A percentile compares a stretch with the other conserved stretches of the same genome.
Conservation (phyloP, 2,113 vertebrate genomes). For the Apteryx mantelli region DNA sequence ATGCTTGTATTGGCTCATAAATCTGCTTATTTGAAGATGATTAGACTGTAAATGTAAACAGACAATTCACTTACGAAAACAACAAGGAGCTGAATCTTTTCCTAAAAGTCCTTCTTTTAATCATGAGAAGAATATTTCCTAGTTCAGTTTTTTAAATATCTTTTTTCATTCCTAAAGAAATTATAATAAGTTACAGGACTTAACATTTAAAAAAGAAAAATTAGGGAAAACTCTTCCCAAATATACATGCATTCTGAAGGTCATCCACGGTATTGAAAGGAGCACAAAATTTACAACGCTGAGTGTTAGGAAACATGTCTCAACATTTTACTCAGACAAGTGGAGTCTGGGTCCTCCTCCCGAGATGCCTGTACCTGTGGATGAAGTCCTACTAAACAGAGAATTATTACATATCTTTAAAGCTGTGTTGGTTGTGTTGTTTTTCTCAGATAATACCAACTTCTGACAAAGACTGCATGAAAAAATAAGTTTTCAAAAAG, state of each 20-base stretch:
- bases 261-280: neutral
- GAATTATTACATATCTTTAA: neutral
- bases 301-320: neutral
- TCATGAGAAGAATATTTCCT: neutral
- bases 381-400: neutral
- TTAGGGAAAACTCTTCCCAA: neutral
- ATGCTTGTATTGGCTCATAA: neutral
- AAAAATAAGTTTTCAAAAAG: neutral
- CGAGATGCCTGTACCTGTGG: neutral
- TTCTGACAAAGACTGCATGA: neutral
- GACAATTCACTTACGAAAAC: neutral
- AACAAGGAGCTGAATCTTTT: neutral
- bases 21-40: neutral
- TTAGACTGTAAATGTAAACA: neutral
- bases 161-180: neutral
- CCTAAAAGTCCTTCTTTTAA: neutral
- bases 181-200: neutral
- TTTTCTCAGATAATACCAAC: neutral
- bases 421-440: neutral
- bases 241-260: neutral
- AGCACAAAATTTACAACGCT: neutral
- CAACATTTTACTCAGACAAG: neutral
- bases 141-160: neutral
- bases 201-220: neutral
- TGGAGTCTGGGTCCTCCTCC: neutral